A percentile compares a stretch with the other conserved stretches of the same genome.
phyloP scores from a whole-genome alignment of 2,888 invertebrate species.

The Protonemura montana region DNA sequence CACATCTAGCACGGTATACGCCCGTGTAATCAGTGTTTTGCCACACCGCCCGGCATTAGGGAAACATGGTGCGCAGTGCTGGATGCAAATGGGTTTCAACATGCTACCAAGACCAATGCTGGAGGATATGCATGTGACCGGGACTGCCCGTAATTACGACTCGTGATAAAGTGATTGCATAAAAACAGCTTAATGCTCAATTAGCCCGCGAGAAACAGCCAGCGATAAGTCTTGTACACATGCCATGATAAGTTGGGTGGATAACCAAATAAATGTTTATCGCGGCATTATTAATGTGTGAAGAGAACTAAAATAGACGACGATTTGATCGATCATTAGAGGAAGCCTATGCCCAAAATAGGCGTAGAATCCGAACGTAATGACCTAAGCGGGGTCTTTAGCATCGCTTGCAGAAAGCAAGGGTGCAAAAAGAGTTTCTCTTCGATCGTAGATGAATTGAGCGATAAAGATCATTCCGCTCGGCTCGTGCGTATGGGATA shows the following conservation, averaged over 20 bases:
- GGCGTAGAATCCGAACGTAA: too few species aligned
- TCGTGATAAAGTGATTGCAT: not conserved
- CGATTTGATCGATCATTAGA: not conserved
- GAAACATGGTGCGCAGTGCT: not conserved
- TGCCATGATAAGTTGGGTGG: not conserved
- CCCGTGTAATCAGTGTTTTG: not conserved
- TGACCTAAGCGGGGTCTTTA: too few species aligned
- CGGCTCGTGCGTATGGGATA: too few species aligned
- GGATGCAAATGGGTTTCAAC: not conserved
- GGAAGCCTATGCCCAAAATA: not conserved
- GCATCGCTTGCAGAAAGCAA: too few species aligned
- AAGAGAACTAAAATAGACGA: not conserved
- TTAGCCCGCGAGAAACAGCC: not conserved
- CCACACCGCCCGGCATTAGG: not conserved
- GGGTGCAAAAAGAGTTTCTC: too few species aligned
- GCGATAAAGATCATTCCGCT: too few species aligned
- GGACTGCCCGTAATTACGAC: not conserved
- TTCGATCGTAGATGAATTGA: too few species aligned
- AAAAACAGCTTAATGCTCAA: not conserved
- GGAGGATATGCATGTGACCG: too few species aligned
- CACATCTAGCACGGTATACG: not conserved
- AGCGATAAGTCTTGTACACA: not conserved
- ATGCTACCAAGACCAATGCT: too few species aligned
- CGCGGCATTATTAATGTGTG: not conserved
- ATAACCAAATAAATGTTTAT: not conserved